Evolutionary conservation across 2,113 vertebrate species (phyloP), one percentile per base, ranked within the genome.

Genomic region (Panthera uncia): DNA sequence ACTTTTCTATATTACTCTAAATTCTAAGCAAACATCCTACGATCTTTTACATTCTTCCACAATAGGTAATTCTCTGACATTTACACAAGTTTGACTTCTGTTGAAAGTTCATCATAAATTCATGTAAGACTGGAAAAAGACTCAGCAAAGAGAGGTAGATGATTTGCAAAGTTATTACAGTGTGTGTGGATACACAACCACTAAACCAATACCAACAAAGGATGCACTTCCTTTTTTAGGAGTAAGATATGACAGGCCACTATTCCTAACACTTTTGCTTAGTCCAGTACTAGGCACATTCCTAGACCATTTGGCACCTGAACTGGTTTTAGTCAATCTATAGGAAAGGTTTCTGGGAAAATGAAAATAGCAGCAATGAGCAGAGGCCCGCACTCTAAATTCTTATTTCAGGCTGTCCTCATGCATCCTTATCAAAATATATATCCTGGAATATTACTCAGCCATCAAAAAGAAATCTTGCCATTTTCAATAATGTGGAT

Each of bases 71-170:
- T 87, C 82, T 78, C 78, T 96, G 57, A 74, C 33, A 78, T 91
- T 94, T 78, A 83, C 3, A 83, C 81, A 95, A 78, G 57, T 36
- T 87, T 78, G 19, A 57, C 25, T 87, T 95, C n/a, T 78, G n/a
- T 76, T 36, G 23, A 78, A 76, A 89, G 68, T 88, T 74, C 45
- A 50, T 23, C 38, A 74, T 48, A 80, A 80, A 68, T 14, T 79
- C 38, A 78, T 7, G 7, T 2, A 33, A 16, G 52, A 65, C 2
- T 45, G 19, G 4, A 76, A 18, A 45, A 15, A 18, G 61, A 13
- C 18, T 91, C 23, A 78, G 7, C 61, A 19, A 82, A 87, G 80
- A 86, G 13, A 61, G 29, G 41, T 31, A 41, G n/a, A 55, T 52
- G 5, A 91, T 12, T 48, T 66, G 61, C 25, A 45, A 69, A 45